Evolutionary conservation across 2,888 invertebrate species (phyloP).

Genomic region (Dendrolimus houi): DNA sequence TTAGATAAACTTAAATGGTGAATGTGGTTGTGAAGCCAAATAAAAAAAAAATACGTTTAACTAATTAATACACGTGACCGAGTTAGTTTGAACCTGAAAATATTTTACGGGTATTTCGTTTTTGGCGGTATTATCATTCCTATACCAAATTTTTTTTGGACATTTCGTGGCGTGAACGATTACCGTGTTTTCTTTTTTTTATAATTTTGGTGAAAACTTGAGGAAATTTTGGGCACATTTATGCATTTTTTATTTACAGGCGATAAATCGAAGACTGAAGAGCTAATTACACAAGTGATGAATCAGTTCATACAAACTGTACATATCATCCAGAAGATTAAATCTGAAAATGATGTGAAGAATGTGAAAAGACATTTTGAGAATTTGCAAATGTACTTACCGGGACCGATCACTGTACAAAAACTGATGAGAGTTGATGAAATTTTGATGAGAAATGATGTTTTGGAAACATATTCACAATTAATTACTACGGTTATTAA

Average conservation of each 20-base stretch:
- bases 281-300: constrained; percentile 26
- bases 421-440: constrained; percentile 76
- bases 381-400: constrained; percentile 37
- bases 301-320: constrained; percentile 40
- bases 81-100: too few species aligned
- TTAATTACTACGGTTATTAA: constrained; percentile 66
- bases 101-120: too few species aligned
- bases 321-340: constrained; percentile 34
- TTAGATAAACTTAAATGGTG: too few species aligned
- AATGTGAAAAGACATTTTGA: constrained; percentile 23
- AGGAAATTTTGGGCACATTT: constrained; percentile 63
- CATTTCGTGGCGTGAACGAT: too few species aligned
- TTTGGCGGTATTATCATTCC: too few species aligned
- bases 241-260: constrained; percentile 61
- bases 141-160: too few species aligned
- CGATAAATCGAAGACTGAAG: constrained; percentile 9
- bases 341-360: constrained; percentile 37
- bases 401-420: constrained; percentile 80
- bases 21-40: too few species aligned
- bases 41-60: too few species aligned
- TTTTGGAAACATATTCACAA: constrained; percentile 61
- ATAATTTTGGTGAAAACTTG: not conserved
- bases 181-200: too few species aligned
- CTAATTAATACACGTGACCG: too few species aligned
- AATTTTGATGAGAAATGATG: constrained; percentile 28